phyloP scores from a whole-genome alignment of 2,113 vertebrate genomes.

The Stegostoma tigrinum region DNA sequence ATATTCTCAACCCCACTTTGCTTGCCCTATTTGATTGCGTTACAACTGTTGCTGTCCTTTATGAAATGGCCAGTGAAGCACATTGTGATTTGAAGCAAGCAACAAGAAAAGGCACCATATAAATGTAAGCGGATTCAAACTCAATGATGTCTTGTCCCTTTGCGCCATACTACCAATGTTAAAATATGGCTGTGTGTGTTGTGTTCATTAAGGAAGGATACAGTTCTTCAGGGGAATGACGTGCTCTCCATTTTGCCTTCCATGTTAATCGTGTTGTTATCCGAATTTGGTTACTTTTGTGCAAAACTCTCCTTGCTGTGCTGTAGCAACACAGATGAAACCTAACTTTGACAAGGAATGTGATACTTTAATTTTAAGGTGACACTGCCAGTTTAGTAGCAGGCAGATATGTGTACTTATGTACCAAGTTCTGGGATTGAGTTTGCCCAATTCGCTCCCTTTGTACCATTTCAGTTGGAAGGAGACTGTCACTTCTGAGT shows the following conservation, averaged over 20 bases:
- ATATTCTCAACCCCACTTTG: background rate
- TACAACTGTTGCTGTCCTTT: background rate
- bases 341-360: background rate
- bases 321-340: background rate
- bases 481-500: background rate
- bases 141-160: background rate
- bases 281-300: background rate
- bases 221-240: background rate
- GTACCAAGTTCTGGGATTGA: background rate
- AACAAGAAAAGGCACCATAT: background rate
- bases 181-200: background rate
- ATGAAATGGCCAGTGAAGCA: background rate
- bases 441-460: background rate
- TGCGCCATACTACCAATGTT: background rate
- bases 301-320: background rate
- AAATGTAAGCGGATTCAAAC: background rate
- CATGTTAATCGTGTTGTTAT: background rate
- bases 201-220: background rate
- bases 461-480: background rate
- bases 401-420: background rate
- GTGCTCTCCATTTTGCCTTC: background rate
- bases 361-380: background rate
- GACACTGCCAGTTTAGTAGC: background rate
- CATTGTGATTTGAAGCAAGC: background rate
- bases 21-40: background rate